Evolutionary conservation across 2,888 invertebrate genomes (phyloP), one percentile per base, ranked within the genome.

Genomic region (Chirona hameri): DNA sequence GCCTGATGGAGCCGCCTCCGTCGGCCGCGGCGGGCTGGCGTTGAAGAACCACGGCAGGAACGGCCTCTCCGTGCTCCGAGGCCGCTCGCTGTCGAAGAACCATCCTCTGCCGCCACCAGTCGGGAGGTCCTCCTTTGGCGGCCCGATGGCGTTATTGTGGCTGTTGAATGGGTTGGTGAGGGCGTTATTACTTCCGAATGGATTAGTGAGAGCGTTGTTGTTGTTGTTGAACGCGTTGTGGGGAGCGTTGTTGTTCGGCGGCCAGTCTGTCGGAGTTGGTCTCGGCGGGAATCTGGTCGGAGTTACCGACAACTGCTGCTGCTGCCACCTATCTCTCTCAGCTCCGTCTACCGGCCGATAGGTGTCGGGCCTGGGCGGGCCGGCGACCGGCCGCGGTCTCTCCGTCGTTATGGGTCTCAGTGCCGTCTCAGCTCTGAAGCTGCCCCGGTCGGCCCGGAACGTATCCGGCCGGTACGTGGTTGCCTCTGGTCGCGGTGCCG

Each of bases 241-340:
- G 12, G 12, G 7, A 48, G 48, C 48, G 10, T 82, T 82, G 69
- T 80, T 80, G 24, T 81, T 48, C n/a, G 39, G 81, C 83, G 81
- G 69, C 81, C 84, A 84, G 21, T 84, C 84, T 31, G 81, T 79
- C 12, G 81, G 83, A 2, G 81, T 79, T 18, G 76, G 24, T 39
- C 76, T 4, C 27, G 29, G 69, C 69, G 69, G 69, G 29, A 69
- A 69, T 2, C 69, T 27, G 9, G 69, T 69, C 9, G 69, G 69
- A 10, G 29, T 29, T 9, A 15, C 29, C n/a, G 29, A 10, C 48
- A 48, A 12, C 69, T n/a, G 14, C 29, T 69, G 69, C 7, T 76
- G 39, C 39, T 76, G 76, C 76, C 76, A 76, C 76, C 76, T 76
- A 10, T 76, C 76, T 2, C 76, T 10, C 21, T 9, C 76, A 9